Conservation (phyloP, 2,797 vertebrate genomes). For the Dendrocincla tyrannina region DNA sequence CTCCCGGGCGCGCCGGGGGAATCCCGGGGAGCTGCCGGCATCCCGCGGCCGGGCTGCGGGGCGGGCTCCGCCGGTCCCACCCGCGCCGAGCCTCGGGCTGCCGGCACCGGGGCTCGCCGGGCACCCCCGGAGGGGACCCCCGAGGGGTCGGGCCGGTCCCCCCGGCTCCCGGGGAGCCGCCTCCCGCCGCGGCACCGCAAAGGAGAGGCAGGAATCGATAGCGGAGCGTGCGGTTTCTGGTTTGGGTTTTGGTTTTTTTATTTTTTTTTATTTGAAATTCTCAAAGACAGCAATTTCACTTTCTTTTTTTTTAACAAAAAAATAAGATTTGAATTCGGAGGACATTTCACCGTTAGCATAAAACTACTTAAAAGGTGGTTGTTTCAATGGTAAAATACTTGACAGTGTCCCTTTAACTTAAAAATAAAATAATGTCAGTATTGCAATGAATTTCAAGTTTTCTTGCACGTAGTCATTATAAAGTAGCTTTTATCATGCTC, state of each 20-base stretch:
- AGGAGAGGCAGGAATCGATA: conserved; percentile 71
- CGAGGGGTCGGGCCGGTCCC: neutral
- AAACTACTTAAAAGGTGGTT: conserved; percentile 37
- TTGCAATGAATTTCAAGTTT: conserved; percentile 84
- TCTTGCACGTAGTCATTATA: conserved; percentile 76
- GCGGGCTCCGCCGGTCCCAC: neutral
- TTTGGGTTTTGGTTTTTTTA: no score
- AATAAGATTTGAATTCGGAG: conserved; percentile 59
- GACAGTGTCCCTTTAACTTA: conserved; percentile 81
- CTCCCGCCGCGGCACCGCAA: conserved; percentile 49
- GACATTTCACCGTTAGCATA: conserved; percentile 54
- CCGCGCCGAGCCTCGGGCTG: conserved; percentile 16
- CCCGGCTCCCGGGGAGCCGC: conserved; percentile 59
- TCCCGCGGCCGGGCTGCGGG: neutral
- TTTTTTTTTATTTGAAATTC: conserved; percentile 16
- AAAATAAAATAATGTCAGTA: conserved; percentile 74
- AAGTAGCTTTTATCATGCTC: conserved; percentile 77
- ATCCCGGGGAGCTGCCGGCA: neutral
- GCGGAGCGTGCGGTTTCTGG: conserved; percentile 7
- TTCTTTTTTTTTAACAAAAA: neutral
- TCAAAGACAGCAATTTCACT: conserved; percentile 8
- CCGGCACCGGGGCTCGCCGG: neutral
- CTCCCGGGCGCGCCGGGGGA: accelerated
- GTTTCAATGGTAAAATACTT: conserved; percentile 73
- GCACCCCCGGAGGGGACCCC: neutral